Evolutionary conservation across 1,140 invertebrate genomes (phyloP).

Genomic region (Temnothorax nylanderi): DNA sequence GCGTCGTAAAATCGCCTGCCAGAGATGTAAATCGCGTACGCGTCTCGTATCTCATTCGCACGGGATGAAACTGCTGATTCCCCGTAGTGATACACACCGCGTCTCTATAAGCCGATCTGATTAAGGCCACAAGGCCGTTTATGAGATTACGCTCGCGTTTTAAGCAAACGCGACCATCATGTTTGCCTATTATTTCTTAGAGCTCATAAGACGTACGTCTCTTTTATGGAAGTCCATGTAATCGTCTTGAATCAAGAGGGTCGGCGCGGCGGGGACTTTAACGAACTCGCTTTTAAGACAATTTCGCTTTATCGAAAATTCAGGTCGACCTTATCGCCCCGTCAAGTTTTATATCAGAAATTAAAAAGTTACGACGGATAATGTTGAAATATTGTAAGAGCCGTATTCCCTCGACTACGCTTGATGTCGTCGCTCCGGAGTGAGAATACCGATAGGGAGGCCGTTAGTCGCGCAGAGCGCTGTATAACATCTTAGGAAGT

Average conservation of each 20-base stretch:
- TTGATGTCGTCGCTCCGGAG: neutral
- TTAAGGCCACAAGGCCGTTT: constrained; percentile 18
- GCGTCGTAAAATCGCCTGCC: constrained; percentile 38
- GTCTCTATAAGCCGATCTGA: constrained; percentile 42
- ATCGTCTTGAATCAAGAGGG: neutral
- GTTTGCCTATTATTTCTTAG: neutral
- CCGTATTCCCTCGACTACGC: neutral
- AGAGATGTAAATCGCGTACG: constrained; percentile 39
- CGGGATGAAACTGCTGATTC: constrained; percentile 19
- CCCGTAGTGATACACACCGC: constrained; percentile 12
- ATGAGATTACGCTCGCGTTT: neutral
- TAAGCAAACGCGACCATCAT: neutral
- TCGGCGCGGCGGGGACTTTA: neutral
- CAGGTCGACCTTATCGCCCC: neutral
- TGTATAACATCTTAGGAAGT: constrained; percentile 6
- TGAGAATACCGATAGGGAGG: neutral
- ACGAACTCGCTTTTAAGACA: neutral
- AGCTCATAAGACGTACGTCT: neutral
- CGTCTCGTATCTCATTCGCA: constrained; percentile 34
- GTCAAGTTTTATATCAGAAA: neutral
- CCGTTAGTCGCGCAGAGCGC: neutral
- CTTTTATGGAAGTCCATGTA: neutral
- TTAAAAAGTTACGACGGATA: constrained; percentile 29
- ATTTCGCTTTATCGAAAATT: constrained; percentile 24
- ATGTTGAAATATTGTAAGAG: constrained; percentile 11